A percentile compares a stretch with the other conserved stretches of the same genome.
These are phyloP conservation scores for Manacus vitellinus DNA, from an alignment of 2,113 vertebrate species.

Conservation along the genomic window DNA sequence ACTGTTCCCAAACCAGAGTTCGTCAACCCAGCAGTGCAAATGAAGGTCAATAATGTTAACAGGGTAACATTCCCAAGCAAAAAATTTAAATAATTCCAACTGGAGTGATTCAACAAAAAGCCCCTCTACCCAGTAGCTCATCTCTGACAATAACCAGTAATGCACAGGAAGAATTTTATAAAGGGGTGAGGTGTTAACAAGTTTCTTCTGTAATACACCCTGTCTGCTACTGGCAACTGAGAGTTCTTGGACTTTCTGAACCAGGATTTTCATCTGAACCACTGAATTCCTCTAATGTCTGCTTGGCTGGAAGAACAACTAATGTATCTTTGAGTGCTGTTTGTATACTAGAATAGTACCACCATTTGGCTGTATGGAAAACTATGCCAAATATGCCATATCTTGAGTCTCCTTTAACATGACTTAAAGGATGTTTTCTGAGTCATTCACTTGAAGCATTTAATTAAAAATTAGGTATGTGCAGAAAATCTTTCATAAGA, in stretches of 20 bases:
- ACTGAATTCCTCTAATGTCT: not conserved
- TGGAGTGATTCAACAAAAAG: not conserved
- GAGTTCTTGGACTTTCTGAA: not conserved
- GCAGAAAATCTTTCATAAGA: not conserved
- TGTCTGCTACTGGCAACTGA: not conserved
- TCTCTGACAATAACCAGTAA: not conserved
- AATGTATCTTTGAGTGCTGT: not conserved
- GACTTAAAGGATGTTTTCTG: not conserved
- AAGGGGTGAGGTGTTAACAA: not conserved
- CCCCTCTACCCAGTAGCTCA: not conserved
- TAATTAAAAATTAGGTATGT: not conserved
- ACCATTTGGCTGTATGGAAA: not conserved
- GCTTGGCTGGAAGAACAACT: not conserved
- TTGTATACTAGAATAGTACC: not conserved
- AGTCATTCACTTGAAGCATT: not conserved
- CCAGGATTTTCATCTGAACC: not conserved
- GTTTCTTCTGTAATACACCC: not conserved
- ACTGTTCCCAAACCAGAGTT: not conserved
- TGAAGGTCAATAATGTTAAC: not conserved
- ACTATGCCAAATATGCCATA: fast-evolving
- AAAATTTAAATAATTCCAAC: not conserved
- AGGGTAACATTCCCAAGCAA: not conserved
- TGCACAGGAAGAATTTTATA: not conserved
- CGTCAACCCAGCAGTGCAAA: not conserved
- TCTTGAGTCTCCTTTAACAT: not conserved